phyloP scores from a whole-genome alignment of 2,113 vertebrate species.

The Nothoprocta pentlandii region DNA sequence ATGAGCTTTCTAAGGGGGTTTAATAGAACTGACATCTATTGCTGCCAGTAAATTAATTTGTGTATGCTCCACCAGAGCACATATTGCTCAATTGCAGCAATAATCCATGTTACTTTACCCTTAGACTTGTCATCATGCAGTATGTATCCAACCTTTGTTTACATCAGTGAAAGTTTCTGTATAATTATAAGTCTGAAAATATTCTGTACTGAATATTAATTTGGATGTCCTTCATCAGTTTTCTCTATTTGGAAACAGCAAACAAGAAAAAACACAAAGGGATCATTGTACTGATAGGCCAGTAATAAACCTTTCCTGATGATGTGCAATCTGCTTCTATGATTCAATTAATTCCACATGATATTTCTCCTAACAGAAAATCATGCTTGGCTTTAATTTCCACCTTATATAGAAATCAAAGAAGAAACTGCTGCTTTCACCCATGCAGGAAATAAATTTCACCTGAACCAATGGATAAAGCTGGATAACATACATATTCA shows the following conservation, averaged over 20 bases:
- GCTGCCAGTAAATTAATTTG: neutral
- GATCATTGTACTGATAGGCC: neutral
- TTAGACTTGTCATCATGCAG: neutral
- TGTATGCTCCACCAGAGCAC: neutral
- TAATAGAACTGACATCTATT: neutral
- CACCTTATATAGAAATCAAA: neutral
- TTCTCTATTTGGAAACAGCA: neutral
- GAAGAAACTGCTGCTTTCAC: neutral
- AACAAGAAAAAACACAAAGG: neutral
- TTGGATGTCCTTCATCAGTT: neutral
- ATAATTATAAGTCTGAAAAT: neutral
- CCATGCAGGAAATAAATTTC: neutral
- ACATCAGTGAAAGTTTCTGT: neutral
- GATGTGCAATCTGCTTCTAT: fast-evolving
- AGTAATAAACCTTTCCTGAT: neutral
- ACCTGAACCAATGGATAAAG: neutral
- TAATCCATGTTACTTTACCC: neutral
- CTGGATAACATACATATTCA: neutral
- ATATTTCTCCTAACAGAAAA: neutral
- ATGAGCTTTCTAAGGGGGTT: neutral
- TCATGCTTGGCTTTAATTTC: neutral
- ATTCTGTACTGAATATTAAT: neutral
- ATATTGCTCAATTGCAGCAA: neutral
- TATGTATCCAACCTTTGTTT: neutral
- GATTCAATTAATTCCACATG: neutral